A percentile compares a stretch with the other conserved stretches of the same genome.
phyloP scores from a whole-genome alignment of 2,888 invertebrate genomes.

The Ellobium chinense region DNA sequence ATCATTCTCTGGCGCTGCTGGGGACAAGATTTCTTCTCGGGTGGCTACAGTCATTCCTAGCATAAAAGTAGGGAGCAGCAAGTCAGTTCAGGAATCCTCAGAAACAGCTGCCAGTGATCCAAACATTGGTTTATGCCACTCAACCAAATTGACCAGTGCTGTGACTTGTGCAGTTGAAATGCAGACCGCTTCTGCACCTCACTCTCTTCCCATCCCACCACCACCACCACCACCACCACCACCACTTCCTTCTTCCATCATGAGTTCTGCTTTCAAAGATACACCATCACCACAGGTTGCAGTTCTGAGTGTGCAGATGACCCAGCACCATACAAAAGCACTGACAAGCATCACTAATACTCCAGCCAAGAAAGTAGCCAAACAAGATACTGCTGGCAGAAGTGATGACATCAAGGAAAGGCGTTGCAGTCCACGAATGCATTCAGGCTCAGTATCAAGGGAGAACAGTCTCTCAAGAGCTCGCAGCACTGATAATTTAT shows the following conservation, averaged over 20 bases:
- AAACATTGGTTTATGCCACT: too few species aligned
- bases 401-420: background rate
- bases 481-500: slow-evolving; percentile 12
- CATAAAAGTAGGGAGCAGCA: background rate
- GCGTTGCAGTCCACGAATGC: slow-evolving; percentile 7
- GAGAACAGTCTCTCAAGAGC: background rate
- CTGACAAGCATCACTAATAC: background rate
- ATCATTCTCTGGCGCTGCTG: background rate
- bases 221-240: slow-evolving; percentile 61
- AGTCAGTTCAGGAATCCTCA: too few species aligned
- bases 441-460: background rate
- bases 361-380: background rate
- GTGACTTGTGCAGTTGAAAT: too few species aligned
- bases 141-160: too few species aligned
- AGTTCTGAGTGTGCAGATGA: background rate
- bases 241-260: slow-evolving; percentile 46
- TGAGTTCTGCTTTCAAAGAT: background rate
- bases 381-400: background rate
- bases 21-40: background rate
- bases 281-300: background rate
- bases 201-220: too few species aligned
- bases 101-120: too few species aligned
- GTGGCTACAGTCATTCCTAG: background rate
- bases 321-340: background rate
- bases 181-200: too few species aligned